Evolutionary conservation across 2,888 invertebrate genomes (phyloP).

Genomic region (Diadegma fenestrale): DNA sequence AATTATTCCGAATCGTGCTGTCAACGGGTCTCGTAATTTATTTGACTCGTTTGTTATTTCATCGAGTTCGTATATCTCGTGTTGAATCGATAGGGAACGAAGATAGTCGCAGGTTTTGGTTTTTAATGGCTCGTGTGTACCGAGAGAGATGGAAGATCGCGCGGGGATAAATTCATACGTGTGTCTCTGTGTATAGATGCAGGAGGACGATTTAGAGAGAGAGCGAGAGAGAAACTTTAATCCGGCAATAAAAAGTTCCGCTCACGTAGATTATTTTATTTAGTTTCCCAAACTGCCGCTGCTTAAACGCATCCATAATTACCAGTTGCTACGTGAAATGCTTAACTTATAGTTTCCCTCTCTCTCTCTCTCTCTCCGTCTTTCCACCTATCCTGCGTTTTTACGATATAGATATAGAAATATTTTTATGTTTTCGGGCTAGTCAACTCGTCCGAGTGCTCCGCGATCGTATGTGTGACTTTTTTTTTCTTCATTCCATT

Average conservation of each 20-base stretch:
- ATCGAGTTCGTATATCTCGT: constrained; percentile 73
- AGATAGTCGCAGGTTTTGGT: constrained; percentile 79
- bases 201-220: constrained; percentile 68
- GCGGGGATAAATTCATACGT: constrained; percentile 23
- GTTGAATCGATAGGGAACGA: constrained; percentile 75
- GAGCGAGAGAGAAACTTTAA: constrained; percentile 77
- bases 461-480: constrained; percentile 51
- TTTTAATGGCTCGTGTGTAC: constrained; percentile 52
- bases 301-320: constrained; percentile 85
- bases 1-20: too few species aligned
- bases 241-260: constrained; percentile 83
- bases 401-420: constrained; percentile 26
- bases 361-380: constrained; percentile 23
- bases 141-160: constrained; percentile 49
- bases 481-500: constrained; percentile 22
- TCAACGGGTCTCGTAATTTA: neutral
- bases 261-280: constrained; percentile 84
- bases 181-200: constrained; percentile 7
- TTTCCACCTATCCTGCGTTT: neutral
- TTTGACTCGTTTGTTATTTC: constrained; percentile 66
- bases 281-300: constrained; percentile 83
- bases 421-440: constrained; percentile 42
- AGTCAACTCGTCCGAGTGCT: constrained; percentile 26
- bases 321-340: constrained; percentile 83
- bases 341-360: constrained; percentile 79